Percentiles rank a stretch among this genome's conserved stretches.
These are phyloP conservation scores for Pluvianellus socialis DNA, from an alignment of 2,113 vertebrate species.

Conservation along the genomic window DNA sequence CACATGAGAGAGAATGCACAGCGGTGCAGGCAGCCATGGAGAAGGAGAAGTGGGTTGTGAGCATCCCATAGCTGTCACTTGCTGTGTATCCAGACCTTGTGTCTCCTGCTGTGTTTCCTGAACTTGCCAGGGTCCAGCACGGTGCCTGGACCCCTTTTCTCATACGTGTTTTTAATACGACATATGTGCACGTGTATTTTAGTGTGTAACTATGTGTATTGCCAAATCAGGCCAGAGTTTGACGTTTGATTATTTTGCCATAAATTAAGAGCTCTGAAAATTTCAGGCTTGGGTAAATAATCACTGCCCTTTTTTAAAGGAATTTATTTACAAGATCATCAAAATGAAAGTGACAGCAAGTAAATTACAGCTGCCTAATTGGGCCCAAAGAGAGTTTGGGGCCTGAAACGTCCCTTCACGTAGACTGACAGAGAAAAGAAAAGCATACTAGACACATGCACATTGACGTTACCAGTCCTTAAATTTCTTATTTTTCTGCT, in stretches of 20 bases:
- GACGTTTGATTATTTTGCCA: neutral
- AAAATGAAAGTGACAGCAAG: slow-evolving; percentile 44
- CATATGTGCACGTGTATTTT: neutral
- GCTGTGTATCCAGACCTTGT: neutral
- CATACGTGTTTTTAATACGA: neutral
- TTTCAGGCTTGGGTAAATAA: slow-evolving; percentile 10
- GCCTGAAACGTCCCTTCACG: neutral
- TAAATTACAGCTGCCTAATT: slow-evolving; percentile 39
- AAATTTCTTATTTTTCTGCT: neutral
- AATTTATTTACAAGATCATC: neutral
- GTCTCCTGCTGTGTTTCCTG: neutral
- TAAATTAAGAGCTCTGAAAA: neutral
- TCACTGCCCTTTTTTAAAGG: neutral
- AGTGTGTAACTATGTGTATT: neutral
- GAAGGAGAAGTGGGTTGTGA: neutral
- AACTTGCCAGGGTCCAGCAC: neutral
- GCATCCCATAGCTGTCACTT: neutral
- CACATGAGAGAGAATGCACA: neutral
- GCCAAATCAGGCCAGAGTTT: neutral
- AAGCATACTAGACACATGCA: neutral
- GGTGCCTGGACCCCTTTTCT: neutral
- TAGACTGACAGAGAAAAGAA: neutral
- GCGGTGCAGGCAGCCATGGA: neutral
- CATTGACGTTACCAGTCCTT: neutral
- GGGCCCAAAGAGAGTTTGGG: neutral